Evolutionary conservation across 2,797 vertebrate species (phyloP).

Genomic region (Notamacropus eugenii): DNA sequence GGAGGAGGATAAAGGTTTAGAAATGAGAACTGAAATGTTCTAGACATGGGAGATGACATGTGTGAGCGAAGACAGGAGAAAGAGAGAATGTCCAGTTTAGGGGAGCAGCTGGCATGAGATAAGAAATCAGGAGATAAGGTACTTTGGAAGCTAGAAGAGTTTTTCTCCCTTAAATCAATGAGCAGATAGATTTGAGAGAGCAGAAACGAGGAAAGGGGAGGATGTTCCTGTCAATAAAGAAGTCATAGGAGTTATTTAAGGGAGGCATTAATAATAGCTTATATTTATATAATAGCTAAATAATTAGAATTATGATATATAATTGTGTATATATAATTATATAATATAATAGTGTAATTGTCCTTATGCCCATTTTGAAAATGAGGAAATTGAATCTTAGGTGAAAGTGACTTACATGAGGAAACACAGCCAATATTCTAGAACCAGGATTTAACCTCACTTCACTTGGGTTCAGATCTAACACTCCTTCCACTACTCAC

Average conservation of each 20-base stretch:
- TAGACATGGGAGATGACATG: not conserved
- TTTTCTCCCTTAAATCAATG: not conserved
- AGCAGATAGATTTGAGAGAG: not conserved
- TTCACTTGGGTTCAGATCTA: not conserved
- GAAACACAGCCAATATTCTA: not conserved
- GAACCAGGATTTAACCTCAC: not conserved
- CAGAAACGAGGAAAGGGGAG: not conserved
- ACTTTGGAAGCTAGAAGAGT: not conserved
- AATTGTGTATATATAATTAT: too few relatives aligned
- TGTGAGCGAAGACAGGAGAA: not conserved
- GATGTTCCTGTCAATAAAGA: not conserved
- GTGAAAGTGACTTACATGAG: not conserved
- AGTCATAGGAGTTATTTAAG: not conserved
- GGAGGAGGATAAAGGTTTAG: not conserved
- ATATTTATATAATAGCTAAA: not conserved
- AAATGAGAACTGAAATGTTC: not conserved
- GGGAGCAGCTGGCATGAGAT: not conserved
- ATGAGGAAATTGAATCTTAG: not conserved
- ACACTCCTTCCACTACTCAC: not conserved
- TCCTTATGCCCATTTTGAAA: not conserved
- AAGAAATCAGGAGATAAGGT: not conserved
- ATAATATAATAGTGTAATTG: not conserved
- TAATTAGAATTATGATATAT: too few relatives aligned
- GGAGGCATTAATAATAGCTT: not conserved
- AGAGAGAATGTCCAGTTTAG: not conserved